These are phyloP conservation scores for Hyposmocoma kahamanoa DNA, from an alignment of 1,140 invertebrate species.

Conservation along the genomic window DNA sequence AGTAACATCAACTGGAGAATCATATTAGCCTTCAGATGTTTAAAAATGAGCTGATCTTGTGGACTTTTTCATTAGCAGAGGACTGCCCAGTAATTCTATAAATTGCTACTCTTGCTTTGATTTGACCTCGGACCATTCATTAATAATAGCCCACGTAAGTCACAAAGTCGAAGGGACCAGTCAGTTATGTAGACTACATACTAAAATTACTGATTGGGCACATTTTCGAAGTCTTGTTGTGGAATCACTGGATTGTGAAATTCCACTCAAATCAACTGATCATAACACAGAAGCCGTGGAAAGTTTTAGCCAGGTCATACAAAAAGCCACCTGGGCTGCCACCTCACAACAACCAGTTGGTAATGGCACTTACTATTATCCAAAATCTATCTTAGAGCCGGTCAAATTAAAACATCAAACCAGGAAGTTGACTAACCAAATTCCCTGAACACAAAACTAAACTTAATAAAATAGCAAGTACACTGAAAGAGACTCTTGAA, in stretches of 20 bases:
- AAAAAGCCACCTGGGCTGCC: constrained; percentile 16
- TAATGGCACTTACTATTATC: neutral
- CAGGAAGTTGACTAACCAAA: constrained; percentile 13
- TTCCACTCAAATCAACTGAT: constrained; percentile 14
- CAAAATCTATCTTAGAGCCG: constrained; percentile 3
- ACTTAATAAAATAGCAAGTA: constrained; percentile 9
- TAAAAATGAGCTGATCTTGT: constrained; percentile 18
- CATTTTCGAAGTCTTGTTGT: constrained; percentile 5
- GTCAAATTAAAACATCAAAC: constrained; percentile 13
- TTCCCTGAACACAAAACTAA: constrained; percentile 14
- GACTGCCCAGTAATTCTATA: constrained; percentile 1
- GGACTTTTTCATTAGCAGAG: constrained; percentile 18
- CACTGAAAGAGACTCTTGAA: constrained; percentile 11
- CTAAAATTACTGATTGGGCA: constrained; percentile 19
- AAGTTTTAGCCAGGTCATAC: constrained; percentile 17
- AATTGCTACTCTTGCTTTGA: constrained; percentile 11
- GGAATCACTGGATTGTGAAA: constrained; percentile 5
- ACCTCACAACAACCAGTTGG: neutral
- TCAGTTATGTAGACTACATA: constrained; percentile 6
- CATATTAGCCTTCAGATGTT: constrained; percentile 20
- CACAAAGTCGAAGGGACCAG: neutral
- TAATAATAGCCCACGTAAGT: constrained; percentile 1
- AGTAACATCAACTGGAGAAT: constrained; percentile 10
- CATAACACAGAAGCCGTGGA: constrained; percentile 17
- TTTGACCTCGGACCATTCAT: constrained; percentile 14